A percentile compares a stretch with the other conserved stretches of the same genome.
phyloP scores from a whole-genome alignment of 2,888 invertebrate species.

The Tinea semifulvella region DNA sequence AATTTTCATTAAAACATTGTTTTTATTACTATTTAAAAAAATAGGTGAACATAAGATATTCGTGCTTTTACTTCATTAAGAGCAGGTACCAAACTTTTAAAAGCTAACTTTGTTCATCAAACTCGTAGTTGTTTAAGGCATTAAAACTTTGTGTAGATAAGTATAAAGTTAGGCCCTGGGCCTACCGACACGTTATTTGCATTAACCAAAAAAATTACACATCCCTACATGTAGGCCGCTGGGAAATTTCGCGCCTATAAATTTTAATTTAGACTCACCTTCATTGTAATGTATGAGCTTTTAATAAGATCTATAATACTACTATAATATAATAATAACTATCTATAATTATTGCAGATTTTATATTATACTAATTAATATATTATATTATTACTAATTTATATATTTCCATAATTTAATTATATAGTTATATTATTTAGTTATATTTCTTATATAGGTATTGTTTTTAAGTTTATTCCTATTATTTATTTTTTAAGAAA shows the following conservation, averaged over 20 bases:
- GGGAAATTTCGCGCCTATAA: slow-evolving; percentile 10
- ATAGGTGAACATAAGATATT: slow-evolving; percentile 17
- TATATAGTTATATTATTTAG: too few relatives aligned
- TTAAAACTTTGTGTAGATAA: slow-evolving; percentile 48
- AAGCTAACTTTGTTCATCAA: slow-evolving; percentile 19
- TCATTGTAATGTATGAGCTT: slow-evolving; percentile 3
- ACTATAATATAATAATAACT: too few relatives aligned
- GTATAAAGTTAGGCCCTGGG: slow-evolving; percentile 31
- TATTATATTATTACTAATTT: too few relatives aligned
- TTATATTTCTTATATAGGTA: too few relatives aligned
- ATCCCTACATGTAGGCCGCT: slow-evolving; percentile 5
- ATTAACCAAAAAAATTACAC: slow-evolving; percentile 43
- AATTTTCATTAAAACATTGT: too few relatives aligned
- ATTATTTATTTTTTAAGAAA: too few relatives aligned
- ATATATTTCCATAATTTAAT: too few relatives aligned
- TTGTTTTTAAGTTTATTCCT: too few relatives aligned
- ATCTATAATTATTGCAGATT: too few relatives aligned
- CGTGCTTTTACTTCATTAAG: slow-evolving; percentile 28
- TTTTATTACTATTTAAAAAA: too few relatives aligned
- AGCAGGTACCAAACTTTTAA: slow-evolving; percentile 24
- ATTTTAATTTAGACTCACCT: slow-evolving; percentile 6
- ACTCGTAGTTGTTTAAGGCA: slow-evolving; percentile 26
- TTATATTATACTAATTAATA: too few relatives aligned
- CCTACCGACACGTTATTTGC: slow-evolving; percentile 38
- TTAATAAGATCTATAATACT: too few relatives aligned